Evolutionary conservation across 2,888 invertebrate species (phyloP).

Genomic region (Cotesia congregata): DNA sequence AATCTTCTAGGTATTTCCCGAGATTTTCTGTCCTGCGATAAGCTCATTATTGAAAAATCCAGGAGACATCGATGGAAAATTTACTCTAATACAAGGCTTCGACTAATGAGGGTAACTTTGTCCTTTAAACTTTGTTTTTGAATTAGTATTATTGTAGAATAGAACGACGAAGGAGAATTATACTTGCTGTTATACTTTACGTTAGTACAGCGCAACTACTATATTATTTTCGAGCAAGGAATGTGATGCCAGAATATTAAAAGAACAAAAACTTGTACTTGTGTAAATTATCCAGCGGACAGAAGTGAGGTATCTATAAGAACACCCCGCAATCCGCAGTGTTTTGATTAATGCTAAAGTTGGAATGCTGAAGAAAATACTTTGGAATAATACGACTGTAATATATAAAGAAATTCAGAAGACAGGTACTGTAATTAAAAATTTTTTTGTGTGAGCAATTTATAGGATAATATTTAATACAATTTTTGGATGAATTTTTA

Average conservation of each 20-base stretch:
- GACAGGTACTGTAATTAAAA: background rate
- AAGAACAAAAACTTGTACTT: background rate
- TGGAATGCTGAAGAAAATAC: background rate
- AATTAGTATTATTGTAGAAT: no score
- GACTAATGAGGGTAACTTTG: constrained; percentile 7
- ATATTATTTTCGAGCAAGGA: background rate
- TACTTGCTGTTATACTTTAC: background rate
- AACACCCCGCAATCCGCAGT: background rate
- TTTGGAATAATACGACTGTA: background rate
- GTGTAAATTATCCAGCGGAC: background rate
- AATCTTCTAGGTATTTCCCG: background rate
- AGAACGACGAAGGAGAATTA: background rate
- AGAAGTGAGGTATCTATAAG: background rate
- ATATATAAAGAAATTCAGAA: background rate
- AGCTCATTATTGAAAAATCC: constrained; percentile 12
- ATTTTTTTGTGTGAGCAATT: background rate
- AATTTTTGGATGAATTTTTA: no score
- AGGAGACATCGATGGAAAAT: background rate
- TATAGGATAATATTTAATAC: background rate
- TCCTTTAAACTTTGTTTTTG: background rate
- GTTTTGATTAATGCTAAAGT: background rate
- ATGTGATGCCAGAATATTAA: background rate
- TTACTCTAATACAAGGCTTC: constrained; percentile 11
- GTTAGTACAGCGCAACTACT: no score
- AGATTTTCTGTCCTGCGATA: constrained; percentile 20